phyloP scores from a whole-genome alignment of 2,888 invertebrate genomes.

The Omphaloscelis lunosa region DNA sequence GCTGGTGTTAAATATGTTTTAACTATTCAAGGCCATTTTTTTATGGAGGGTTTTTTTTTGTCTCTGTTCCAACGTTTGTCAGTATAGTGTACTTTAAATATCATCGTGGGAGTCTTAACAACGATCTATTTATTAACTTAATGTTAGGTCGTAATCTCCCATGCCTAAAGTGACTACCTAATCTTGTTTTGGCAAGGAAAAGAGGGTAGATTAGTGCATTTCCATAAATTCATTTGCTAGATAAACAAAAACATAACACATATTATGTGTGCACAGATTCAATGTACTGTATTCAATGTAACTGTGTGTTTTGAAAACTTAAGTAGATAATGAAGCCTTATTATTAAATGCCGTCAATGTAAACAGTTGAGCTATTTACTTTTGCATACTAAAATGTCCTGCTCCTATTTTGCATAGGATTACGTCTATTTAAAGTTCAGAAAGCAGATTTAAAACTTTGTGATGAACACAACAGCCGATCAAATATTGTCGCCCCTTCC shows the following conservation, averaged over 20 bases:
- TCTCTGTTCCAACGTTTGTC: neutral
- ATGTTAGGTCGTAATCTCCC: constrained; percentile 33
- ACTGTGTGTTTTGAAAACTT: constrained; percentile 22
- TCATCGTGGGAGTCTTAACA: neutral
- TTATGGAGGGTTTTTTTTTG: neutral
- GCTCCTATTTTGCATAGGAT: neutral
- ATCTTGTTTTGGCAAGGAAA: constrained; percentile 52
- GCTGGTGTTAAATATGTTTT: constrained; percentile 13
- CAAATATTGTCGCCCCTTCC: constrained; percentile 12
- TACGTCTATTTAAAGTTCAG: neutral
- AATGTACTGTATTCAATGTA: constrained; percentile 6
- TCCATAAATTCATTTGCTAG: constrained; percentile 42
- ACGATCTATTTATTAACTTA: constrained; percentile 15
- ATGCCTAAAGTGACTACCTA: constrained; percentile 32
- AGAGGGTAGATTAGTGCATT: constrained; percentile 44
- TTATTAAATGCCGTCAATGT: constrained; percentile 20
- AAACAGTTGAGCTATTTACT: neutral
- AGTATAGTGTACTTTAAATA: neutral
- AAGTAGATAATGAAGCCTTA: constrained; percentile 2
- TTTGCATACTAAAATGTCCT: neutral
- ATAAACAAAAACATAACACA: constrained; percentile 47
- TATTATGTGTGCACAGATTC: neutral
- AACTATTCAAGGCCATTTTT: neutral
- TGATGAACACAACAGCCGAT: constrained; percentile 17
- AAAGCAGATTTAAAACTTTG: constrained; percentile 3